Conservation (phyloP, 2,113 vertebrate genomes). For the Meriones unguiculatus region DNA sequence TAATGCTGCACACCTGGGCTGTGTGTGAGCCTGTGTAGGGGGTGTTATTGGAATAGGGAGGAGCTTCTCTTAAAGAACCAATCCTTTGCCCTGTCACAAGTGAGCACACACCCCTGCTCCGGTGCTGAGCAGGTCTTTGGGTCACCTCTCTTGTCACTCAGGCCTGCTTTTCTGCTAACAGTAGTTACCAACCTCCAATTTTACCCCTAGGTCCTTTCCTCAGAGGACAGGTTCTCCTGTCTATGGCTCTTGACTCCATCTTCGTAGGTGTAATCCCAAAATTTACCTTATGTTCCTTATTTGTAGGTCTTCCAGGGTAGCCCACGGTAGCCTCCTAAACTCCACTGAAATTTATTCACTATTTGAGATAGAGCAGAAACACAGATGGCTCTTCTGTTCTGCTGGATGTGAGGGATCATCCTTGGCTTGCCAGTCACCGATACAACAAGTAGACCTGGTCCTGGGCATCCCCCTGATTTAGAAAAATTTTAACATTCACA, state of each 20-base stretch:
- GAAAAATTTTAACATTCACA: not conserved
- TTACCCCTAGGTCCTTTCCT: not conserved
- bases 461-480: not conserved
- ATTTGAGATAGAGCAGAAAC: not conserved
- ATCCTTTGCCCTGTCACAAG: not conserved
- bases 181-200: not conserved
- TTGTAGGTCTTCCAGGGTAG: not conserved
- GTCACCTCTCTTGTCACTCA: not conserved
- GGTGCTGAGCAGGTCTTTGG: no score
- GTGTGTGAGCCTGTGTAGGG: not conserved
- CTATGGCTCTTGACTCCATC: not conserved
- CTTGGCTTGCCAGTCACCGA: not conserved
- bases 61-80: constrained; percentile 51
- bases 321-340: not conserved
- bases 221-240: not conserved
- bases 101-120: not conserved
- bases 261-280: not conserved
- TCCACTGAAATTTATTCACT: not conserved
- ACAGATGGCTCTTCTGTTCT: not conserved
- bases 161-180: not conserved
- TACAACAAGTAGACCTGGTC: not conserved
- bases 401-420: not conserved
- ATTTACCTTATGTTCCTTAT: not conserved
- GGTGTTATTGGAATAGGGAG: constrained; percentile 2
- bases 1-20: not conserved